These are phyloP conservation scores for Rhimphoctona megacephalus DNA, from an alignment of 2,888 invertebrate genomes.

Conservation along the genomic window DNA sequence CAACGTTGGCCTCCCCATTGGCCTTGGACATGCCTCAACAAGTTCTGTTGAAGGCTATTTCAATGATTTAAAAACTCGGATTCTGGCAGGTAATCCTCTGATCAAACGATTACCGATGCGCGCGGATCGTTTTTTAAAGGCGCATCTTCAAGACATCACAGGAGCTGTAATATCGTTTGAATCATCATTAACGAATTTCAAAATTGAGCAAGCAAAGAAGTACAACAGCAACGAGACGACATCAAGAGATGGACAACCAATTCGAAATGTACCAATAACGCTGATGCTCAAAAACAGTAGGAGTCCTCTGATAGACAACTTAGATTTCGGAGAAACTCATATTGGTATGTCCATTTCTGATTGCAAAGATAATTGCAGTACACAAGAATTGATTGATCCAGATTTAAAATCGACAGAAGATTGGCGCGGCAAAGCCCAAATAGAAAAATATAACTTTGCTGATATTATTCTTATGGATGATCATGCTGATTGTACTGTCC, in stretches of 20 bases:
- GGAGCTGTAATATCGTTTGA: background rate
- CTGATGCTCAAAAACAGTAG: background rate
- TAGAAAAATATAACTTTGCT: background rate
- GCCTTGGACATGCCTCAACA: background rate
- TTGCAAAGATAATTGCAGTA: background rate
- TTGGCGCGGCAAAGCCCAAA: background rate
- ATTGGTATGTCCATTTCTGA: background rate
- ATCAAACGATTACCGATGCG: slow-evolving; percentile 22
- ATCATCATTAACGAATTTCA: background rate
- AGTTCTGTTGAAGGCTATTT: slow-evolving; percentile 37
- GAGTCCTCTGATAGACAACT: background rate
- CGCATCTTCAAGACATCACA: slow-evolving; percentile 1
- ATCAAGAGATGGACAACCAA: background rate
- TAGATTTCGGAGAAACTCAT: background rate
- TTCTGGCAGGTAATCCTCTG: slow-evolving; percentile 13
- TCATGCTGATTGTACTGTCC: background rate
- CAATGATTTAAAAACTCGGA: slow-evolving; percentile 20
- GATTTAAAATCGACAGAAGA: slow-evolving; percentile 14
- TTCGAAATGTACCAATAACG: background rate
- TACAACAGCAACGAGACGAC: background rate
- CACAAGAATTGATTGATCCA: background rate
- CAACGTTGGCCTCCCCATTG: background rate
- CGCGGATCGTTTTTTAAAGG: slow-evolving; percentile 7
- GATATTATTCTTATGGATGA: background rate
- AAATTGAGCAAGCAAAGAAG: background rate